Evolutionary conservation across 2,113 vertebrate species (phyloP).

Genomic region (Myrmophylax atrothorax): DNA sequence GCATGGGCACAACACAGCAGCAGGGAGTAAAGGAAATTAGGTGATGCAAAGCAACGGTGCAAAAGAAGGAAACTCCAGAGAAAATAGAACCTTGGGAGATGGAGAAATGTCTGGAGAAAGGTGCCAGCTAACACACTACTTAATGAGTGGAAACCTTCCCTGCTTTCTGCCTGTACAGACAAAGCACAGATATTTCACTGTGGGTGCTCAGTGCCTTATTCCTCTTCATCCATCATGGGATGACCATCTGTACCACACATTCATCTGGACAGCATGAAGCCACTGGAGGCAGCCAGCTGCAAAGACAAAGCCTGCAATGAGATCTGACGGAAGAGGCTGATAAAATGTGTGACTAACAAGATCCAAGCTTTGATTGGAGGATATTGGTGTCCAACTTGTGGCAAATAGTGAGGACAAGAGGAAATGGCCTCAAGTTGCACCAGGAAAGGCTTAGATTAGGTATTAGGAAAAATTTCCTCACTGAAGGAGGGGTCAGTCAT

Average conservation of each 20-base stretch:
- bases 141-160: neutral
- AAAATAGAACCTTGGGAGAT: neutral
- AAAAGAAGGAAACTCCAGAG: neutral
- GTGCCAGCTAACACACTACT: neutral
- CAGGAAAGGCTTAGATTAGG: neutral
- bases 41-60: neutral
- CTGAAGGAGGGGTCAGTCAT: neutral
- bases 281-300: neutral
- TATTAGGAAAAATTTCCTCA: neutral
- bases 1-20: neutral
- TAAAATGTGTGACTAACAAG: neutral
- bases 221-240: neutral
- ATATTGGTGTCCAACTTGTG: neutral
- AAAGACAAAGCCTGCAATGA: neutral
- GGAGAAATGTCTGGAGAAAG: neutral
- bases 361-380: neutral
- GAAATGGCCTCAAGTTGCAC: neutral
- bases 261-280: neutral
- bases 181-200: neutral
- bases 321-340: neutral
- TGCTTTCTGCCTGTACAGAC: neutral
- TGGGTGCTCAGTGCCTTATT: neutral
- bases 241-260: neutral
- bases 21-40: neutral
- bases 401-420: neutral